Conservation (phyloP, 2,888 invertebrate genomes). For the Cyaniris semiargus region DNA sequence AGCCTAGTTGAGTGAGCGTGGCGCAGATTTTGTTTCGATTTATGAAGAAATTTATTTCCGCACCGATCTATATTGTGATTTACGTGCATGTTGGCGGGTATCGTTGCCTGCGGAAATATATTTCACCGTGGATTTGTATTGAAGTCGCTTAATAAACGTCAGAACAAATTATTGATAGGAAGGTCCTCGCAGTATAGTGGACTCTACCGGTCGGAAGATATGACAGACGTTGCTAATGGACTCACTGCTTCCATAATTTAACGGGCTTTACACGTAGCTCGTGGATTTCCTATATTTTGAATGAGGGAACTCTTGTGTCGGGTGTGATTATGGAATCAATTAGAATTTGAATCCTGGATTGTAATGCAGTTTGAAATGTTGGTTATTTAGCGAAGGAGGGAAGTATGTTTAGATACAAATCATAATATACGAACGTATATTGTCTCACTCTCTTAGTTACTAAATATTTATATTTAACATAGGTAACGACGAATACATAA, state of each 20-base stretch:
- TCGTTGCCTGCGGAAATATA: background rate
- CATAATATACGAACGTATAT: too few relatives aligned
- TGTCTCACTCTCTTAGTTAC: too few relatives aligned
- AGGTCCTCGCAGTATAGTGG: background rate
- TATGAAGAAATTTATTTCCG: slow-evolving; percentile 28
- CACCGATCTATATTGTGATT: background rate
- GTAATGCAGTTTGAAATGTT: background rate
- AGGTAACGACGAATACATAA: background rate
- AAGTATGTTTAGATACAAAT: too few relatives aligned
- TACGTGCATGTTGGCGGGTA: background rate
- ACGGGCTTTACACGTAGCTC: background rate
- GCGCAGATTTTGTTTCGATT: slow-evolving; percentile 51
- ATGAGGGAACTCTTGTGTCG: background rate
- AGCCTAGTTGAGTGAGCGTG: slow-evolving; percentile 49
- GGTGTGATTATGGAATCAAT: background rate
- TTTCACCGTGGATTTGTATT: background rate
- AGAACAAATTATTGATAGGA: background rate
- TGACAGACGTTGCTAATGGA: background rate
- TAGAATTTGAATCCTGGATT: background rate
- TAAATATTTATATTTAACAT: too few relatives aligned
- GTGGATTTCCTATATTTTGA: background rate
- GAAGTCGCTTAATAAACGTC: background rate
- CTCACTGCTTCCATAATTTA: background rate
- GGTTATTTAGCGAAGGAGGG: background rate
- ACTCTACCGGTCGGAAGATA: background rate